A percentile compares a stretch with the other conserved stretches of the same genome.
These are phyloP conservation scores for Ceratitis capitata DNA, from an alignment of 1,140 invertebrate genomes.

Conservation along the genomic window DNA sequence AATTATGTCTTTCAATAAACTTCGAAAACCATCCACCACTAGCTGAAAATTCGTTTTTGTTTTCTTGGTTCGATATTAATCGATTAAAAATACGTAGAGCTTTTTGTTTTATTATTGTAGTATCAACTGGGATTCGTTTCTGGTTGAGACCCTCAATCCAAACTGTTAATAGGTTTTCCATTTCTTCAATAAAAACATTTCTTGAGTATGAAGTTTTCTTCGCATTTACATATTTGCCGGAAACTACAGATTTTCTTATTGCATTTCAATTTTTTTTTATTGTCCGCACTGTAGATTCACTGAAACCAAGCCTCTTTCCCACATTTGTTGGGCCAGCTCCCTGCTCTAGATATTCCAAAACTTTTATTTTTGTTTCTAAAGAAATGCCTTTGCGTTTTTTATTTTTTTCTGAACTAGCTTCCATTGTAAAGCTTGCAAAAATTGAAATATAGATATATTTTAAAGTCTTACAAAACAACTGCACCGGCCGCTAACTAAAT, in stretches of 20 bases:
- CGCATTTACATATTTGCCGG: conserved; percentile 9
- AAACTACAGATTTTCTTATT: conserved; percentile 25
- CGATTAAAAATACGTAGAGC: too few species aligned
- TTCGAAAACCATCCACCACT: neutral
- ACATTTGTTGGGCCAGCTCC: conserved; percentile 28
- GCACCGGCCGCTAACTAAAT: too few species aligned
- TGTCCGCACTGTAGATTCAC: conserved; percentile 29
- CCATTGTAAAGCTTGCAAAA: too few species aligned
- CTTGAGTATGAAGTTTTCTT: conserved; percentile 21
- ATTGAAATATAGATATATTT: too few species aligned
- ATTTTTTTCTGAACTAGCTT: too few species aligned
- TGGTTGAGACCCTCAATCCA: conserved; percentile 23
- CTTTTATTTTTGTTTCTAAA: too few species aligned
- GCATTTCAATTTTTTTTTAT: conserved; percentile 16
- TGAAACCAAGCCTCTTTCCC: neutral
- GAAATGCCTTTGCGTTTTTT: too few species aligned
- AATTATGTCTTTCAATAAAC: too few species aligned
- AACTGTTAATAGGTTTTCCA: conserved; percentile 29
- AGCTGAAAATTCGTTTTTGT: neutral
- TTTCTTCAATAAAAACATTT: conserved; percentile 27
- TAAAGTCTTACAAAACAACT: too few species aligned
- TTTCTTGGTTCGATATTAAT: too few species aligned
- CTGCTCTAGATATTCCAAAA: conserved; percentile 19
- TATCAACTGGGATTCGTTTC: conserved; percentile 24
- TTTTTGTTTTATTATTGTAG: too few species aligned